These are phyloP conservation scores for Plecotus auritus DNA, from an alignment of 2,113 vertebrate genomes.

Conservation along the genomic window DNA sequence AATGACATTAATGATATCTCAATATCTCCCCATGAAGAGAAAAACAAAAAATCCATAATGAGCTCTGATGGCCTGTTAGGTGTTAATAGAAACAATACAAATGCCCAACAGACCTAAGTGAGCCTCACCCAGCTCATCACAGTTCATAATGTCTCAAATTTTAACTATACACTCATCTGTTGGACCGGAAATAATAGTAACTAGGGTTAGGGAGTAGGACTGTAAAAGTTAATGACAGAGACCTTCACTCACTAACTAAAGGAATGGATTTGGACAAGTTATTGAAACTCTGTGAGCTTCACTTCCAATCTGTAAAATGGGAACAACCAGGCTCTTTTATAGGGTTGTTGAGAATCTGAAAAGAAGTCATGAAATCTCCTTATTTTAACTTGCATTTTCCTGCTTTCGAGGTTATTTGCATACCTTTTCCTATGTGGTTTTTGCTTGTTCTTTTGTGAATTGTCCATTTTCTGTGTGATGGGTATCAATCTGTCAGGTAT, in stretches of 20 bases:
- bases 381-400: neutral
- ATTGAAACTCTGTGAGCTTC: neutral
- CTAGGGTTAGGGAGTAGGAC: neutral
- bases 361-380: neutral
- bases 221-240: neutral
- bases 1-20: constrained; percentile 58
- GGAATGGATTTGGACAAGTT: neutral
- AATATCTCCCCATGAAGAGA: constrained; percentile 41
- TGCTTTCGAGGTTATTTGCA: neutral
- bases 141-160: neutral
- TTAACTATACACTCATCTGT: neutral
- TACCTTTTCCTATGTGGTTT: neutral
- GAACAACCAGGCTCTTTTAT: neutral
- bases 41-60: constrained; percentile 56
- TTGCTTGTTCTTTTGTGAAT: neutral
- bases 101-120: neutral
- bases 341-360: neutral
- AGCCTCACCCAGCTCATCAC: neutral
- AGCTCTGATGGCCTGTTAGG: constrained; percentile 43
- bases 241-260: neutral
- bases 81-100: constrained; percentile 49
- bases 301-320: neutral
- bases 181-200: neutral
- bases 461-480: neutral
- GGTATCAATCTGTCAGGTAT: neutral